Percentiles rank a stretch among this genome's conserved stretches.
phyloP scores from a whole-genome alignment of 2,888 invertebrate genomes.

The Cephus spinipes region DNA sequence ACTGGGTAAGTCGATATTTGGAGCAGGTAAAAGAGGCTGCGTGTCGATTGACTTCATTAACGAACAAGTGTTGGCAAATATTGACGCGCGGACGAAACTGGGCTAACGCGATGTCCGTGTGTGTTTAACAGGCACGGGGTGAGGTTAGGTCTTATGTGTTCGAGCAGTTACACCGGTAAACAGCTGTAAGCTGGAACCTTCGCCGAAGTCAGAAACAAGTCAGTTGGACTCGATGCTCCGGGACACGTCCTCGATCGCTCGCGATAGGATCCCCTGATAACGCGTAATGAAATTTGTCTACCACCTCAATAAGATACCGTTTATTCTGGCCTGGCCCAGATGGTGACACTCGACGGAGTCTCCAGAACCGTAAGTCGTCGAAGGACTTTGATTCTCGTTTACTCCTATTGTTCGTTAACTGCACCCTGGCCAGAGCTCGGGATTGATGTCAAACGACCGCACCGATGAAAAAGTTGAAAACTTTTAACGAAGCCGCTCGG shows the following conservation, averaged over 20 bases:
- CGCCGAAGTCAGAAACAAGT: not conserved
- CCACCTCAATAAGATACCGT: not conserved
- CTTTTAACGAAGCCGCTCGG: constrained; percentile 42
- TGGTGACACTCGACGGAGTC: not conserved
- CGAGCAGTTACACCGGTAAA: not conserved
- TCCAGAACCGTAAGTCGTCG: not conserved
- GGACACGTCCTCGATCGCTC: not conserved
- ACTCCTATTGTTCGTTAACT: not conserved
- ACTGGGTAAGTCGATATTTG: constrained; percentile 42
- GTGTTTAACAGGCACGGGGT: not conserved
- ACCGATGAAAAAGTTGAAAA: constrained; percentile 38
- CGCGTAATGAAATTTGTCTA: not conserved
- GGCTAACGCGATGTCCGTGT: constrained; percentile 39
- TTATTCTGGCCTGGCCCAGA: not conserved
- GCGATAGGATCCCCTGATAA: not conserved
- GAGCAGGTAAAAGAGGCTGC: constrained; percentile 34
- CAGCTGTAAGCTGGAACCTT: not conserved
- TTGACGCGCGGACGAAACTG: constrained; percentile 54
- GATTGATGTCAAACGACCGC: constrained; percentile 37
- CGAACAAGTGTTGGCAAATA: constrained; percentile 61
- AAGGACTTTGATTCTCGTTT: not conserved
- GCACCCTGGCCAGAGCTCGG: not conserved
- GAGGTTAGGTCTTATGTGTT: not conserved
- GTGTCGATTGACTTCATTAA: constrained; percentile 57
- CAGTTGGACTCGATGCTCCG: not conserved